Evolutionary conservation across 2,797 vertebrate species (phyloP), one percentile per base, ranked within the genome.

Genomic region (Chelon labrosus): DNA sequence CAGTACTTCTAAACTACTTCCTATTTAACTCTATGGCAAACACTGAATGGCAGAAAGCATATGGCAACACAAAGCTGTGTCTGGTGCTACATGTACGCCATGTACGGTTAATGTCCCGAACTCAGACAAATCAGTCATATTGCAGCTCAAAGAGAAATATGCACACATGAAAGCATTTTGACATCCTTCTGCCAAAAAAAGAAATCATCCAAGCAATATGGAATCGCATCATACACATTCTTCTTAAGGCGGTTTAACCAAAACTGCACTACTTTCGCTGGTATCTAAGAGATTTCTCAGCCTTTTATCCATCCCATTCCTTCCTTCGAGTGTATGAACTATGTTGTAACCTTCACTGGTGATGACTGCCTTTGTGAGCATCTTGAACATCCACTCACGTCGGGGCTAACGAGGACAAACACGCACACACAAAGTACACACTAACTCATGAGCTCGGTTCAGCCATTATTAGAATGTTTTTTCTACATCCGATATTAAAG

Each of bases 61-160:
- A 27, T 52, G 71, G 74, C 71, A 77, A 67, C 61, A 82, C 68
- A 80, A 72, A 77, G 73, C 66, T 62, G 73, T 65, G 55, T 82
- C 71, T 66, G 70, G 66, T 82, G 88, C 88, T 89, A 90, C 85
- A 85, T 70, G 14, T 68, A 84, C 67, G 72, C 31, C 31, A 35
- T 51, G n/a, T 64, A 27, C 25, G 25, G 4, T 27, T 27, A 27
- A 27, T 56, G 27, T 68, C 46, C 56, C 14, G 13, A 56, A 19
- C 62, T 73, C 12, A 44, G 65, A 70, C 37, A 64, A 25, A 37
- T 37, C 10, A 42, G 42, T 67, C 35, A 56, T 25, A 50, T 39
- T 63, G 39, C 60, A 73, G 69, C 31, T 70, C 19, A 42, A 7
- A 38, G 38, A 51, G 64, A 54, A 38, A 41, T 54, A 41, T 61